These are phyloP conservation scores for Calvadosia cruxmelitensis DNA, from an alignment of 30 jellyfish, hydroid and myxozoan species.

Conservation along the genomic window DNA sequence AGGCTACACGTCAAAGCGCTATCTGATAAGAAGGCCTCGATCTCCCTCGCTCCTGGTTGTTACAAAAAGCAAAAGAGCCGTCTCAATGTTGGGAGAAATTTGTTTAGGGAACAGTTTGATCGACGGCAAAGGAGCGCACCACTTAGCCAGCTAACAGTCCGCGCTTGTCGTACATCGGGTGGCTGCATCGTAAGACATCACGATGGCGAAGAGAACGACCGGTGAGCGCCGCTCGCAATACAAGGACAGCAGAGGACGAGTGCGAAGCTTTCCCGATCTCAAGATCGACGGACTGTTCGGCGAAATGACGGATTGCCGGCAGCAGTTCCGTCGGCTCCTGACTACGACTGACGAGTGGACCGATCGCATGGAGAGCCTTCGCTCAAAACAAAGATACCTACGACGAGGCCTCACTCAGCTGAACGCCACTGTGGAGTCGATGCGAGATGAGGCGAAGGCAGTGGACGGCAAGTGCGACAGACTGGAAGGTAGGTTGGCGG, in stretches of 20 bases:
- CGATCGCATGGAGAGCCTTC: background rate
- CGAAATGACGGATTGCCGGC: background rate
- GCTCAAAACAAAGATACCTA: background rate
- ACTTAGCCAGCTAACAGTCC: no score
- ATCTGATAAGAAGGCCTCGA: no score
- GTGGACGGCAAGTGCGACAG: slow-evolving; percentile 22
- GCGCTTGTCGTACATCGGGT: no score
- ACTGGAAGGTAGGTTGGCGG: slow-evolving; percentile 47
- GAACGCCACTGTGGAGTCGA: background rate
- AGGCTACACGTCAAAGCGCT: no score
- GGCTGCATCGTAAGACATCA: background rate
- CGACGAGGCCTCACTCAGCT: background rate
- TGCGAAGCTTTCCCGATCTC: background rate
- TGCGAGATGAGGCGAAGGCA: slow-evolving; percentile 43
- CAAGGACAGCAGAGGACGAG: background rate
- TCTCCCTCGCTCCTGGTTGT: no score
- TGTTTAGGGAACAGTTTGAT: no score
- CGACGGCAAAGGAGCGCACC: no score
- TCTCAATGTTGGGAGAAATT: no score
- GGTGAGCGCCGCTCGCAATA: background rate
- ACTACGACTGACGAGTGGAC: background rate
- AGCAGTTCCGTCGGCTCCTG: background rate
- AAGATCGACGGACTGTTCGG: background rate
- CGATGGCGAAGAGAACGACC: background rate
- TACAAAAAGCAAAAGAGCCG: no score